A percentile compares a stretch with the other conserved stretches of the same genome.
Evolutionary conservation across 1,140 invertebrate species (phyloP).

Genomic region (Drosophila fuyamai): DNA sequence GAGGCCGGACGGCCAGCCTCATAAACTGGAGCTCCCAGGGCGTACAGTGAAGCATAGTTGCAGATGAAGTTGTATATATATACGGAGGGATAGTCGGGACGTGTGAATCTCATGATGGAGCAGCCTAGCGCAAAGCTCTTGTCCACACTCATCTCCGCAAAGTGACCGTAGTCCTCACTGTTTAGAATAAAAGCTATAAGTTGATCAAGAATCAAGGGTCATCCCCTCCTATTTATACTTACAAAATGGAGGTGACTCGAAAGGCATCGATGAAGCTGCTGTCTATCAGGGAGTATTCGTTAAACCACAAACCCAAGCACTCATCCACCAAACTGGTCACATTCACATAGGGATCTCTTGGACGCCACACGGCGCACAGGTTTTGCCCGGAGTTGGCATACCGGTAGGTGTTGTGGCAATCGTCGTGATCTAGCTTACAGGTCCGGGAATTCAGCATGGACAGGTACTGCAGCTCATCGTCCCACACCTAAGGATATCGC

Average conservation of each 20-base stretch:
- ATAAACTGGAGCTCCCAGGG: slow-evolving; percentile 71
- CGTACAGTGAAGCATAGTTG: slow-evolving; percentile 79
- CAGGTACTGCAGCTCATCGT: slow-evolving; percentile 81
- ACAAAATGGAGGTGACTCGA: slow-evolving; percentile 73
- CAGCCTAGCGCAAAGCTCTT: slow-evolving; percentile 73
- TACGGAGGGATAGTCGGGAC: slow-evolving; percentile 72
- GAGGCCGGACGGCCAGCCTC: slow-evolving; percentile 55
- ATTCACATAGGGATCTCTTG: slow-evolving; percentile 64
- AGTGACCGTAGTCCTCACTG: slow-evolving; percentile 82
- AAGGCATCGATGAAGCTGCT: slow-evolving; percentile 73
- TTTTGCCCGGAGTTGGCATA: slow-evolving; percentile 79
- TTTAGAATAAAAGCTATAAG: neutral
- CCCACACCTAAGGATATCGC: slow-evolving; percentile 63
- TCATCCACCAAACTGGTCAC: slow-evolving; percentile 76
- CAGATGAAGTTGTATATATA: slow-evolving; percentile 80
- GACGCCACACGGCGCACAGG: slow-evolving; percentile 68
- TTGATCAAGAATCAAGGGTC: neutral
- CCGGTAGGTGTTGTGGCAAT: slow-evolving; percentile 78
- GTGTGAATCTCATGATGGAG: slow-evolving; percentile 74
- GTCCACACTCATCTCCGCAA: slow-evolving; percentile 81
- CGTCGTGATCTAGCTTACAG: slow-evolving; percentile 78
- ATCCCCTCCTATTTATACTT: slow-evolving; percentile 35
- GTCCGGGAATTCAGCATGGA: slow-evolving; percentile 76
- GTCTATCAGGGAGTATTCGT: slow-evolving; percentile 73
- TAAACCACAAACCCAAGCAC: slow-evolving; percentile 72